phyloP scores from a whole-genome alignment of 2,797 vertebrate species.

The Pogoniulus pusillus region DNA sequence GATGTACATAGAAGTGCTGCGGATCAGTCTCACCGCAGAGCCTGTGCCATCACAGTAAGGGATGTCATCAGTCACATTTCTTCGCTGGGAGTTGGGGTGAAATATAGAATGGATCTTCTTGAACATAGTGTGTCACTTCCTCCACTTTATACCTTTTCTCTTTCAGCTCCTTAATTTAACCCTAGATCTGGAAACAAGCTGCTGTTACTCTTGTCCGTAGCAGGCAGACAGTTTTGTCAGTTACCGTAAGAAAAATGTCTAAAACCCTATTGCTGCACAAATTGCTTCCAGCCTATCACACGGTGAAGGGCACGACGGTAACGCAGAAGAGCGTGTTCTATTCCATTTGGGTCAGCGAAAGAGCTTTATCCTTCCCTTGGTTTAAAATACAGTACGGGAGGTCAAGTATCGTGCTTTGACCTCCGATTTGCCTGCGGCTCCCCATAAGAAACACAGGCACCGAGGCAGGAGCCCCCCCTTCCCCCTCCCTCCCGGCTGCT shows the following conservation, averaged over 20 bases:
- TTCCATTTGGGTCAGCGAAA: background rate
- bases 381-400: background rate
- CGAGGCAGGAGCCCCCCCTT: background rate
- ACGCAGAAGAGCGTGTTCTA: rapidly evolving
- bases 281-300: background rate
- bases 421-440: background rate
- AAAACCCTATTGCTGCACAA: background rate
- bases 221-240: background rate
- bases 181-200: background rate
- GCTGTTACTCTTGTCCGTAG: background rate
- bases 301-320: background rate
- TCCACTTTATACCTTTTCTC: background rate
- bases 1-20: conserved; percentile 93
- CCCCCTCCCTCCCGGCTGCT: background rate
- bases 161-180: conserved; percentile 28
- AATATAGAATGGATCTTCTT: conserved; percentile 91
- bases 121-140: conserved; percentile 81
- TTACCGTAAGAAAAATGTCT: background rate
- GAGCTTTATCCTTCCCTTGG: background rate
- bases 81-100: conserved; percentile 78
- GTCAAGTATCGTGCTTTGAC: background rate
- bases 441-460: background rate
- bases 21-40: conserved; percentile 85
- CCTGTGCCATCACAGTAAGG: conserved; percentile 77
- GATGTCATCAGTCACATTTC: conserved; percentile 67